Base-by-base conservation (phyloP, 2,113 vertebrate genomes). In the Phoxinus phoxinus region DNA sequence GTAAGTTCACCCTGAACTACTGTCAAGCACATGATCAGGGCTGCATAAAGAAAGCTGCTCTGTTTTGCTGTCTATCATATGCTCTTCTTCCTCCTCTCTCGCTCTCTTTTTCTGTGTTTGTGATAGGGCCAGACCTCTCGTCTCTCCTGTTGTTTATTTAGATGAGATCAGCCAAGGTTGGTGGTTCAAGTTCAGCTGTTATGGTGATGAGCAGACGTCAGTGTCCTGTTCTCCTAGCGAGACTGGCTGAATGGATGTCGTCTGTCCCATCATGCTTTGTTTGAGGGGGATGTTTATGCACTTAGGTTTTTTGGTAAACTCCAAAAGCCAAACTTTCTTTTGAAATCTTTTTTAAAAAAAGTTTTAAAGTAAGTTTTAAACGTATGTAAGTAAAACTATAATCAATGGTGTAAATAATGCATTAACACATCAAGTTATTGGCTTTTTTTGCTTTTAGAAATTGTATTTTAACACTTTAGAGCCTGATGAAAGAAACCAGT, bases 1-100 rank as follows among this genome's bases (percentile, higher is more conserved):
- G 95, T 97, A 95, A 92, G 96, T 95, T 94, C 93, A 94, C 94
- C 95, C 93, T 96, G 94, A 91, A 92, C 63, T 85, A 92, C 96
- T 98, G 97, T 98, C 97, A 97, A 92, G 94, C 89, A 96, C 92
- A 91, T 78, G 91, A 94, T 95, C 94, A 94, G 94, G 95, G 91
- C 94, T 95, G 95, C 96, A 96, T 96, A 96, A 93, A 95, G 89
- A 94, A 94, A 91, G 63, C 83, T 41, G 61, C 85, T 61, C 88
- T 87, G 91, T 90, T 87, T 91, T 72, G 0, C 30, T 90, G 90
- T 93, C 86, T 58, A n/a, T 65, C 84, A 84, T 88, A 92, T 89
- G 15, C 81, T 75, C 32, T 44, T 82, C 74, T 65, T 58, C 46
- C 27, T 41, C 48, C 82, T 19, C 1, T 53, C 51, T 51, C 48